Evolutionary conservation across 2,888 invertebrate genomes (phyloP).

Genomic region (Panopea generosa): DNA sequence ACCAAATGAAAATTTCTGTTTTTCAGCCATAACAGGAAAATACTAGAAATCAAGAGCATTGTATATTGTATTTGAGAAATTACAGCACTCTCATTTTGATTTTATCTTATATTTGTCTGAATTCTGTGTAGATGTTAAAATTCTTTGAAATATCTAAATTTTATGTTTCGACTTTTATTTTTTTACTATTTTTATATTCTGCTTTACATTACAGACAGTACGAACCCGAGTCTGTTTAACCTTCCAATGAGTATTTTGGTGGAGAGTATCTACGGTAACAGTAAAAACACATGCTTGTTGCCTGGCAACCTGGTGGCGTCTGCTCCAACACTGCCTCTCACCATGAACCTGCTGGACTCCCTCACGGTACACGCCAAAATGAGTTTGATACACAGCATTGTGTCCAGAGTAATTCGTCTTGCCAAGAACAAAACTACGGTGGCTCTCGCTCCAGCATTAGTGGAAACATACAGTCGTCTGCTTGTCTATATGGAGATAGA

Average conservation of each 20-base stretch:
- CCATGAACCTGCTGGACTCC: slow-evolving; percentile 96
- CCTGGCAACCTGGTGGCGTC: slow-evolving; percentile 85
- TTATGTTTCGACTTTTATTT: no score
- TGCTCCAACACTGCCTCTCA: slow-evolving; percentile 93
- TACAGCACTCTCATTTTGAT: no score
- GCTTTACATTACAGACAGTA: slow-evolving; percentile 85
- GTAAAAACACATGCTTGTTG: slow-evolving; percentile 82
- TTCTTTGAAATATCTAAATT: no score
- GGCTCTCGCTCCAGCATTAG: slow-evolving; percentile 94
- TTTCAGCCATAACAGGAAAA: no score
- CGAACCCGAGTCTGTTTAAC: slow-evolving; percentile 95
- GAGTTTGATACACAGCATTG: slow-evolving; percentile 90
- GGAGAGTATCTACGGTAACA: slow-evolving; percentile 90
- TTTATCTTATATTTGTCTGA: no score
- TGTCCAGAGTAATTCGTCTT: slow-evolving; percentile 94
- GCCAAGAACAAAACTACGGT: slow-evolving; percentile 93
- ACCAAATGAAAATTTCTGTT: no score
- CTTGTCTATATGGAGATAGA: slow-evolving; percentile 98
- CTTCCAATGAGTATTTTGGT: slow-evolving; percentile 96
- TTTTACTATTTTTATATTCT: no score
- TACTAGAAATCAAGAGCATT: no score
- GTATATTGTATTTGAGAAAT: no score
- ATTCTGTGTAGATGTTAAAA: no score
- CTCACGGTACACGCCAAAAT: slow-evolving; percentile 98
- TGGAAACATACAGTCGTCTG: slow-evolving; percentile 97